Evolutionary conservation across 2,888 invertebrate genomes (phyloP), one percentile per base, ranked within the genome.

Genomic region (Spilarctia lutea): DNA sequence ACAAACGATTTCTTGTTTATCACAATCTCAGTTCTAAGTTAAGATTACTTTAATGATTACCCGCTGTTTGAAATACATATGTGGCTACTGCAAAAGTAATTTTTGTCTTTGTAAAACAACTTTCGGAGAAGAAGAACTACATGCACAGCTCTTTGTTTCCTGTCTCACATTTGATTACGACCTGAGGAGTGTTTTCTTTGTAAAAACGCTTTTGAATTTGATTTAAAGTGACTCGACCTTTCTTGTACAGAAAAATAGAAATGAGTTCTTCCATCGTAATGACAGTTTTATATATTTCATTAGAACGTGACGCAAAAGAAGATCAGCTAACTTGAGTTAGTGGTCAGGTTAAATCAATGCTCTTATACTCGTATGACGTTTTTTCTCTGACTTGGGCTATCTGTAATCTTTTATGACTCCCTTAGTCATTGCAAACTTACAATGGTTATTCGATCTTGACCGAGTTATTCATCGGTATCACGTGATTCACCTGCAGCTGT

Each of bases 401-500:
- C 60, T 6, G 60, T 2, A 27, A 60, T 60, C 13, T 27, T 60
- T 60, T 60, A 27, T 3, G 11, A 13, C n/a, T n/a, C 27, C 4
- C 16, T 60, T 60, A 27, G 30, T 63, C 30, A 63, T 30, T 16
- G 18, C 18, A 30, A 63, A 63, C 18, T 63, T 8, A 63, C 18
- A 63, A n/a, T 35, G 39, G 33, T 30, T 8, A 48, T 39, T 16
- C 27, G 35, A 73, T 63, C 27, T 68, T 68, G 68, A 68, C 72
- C 73, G 56, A 68, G 18, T 45, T 71, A 71, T 60, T 48, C 48
- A 52, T 63, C 42, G 63, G 45, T n/a, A n/a, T 65, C 16, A 70
- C 30, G 35, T 75, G 74, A 75, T 71, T 75, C 75, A 75, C 68
- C 68, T 71, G 75, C 71, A 75, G 65, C 60, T 75, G 66, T 73